Evolutionary conservation across 2,113 vertebrate genomes (phyloP).

Genomic region (Merops nubicus): DNA sequence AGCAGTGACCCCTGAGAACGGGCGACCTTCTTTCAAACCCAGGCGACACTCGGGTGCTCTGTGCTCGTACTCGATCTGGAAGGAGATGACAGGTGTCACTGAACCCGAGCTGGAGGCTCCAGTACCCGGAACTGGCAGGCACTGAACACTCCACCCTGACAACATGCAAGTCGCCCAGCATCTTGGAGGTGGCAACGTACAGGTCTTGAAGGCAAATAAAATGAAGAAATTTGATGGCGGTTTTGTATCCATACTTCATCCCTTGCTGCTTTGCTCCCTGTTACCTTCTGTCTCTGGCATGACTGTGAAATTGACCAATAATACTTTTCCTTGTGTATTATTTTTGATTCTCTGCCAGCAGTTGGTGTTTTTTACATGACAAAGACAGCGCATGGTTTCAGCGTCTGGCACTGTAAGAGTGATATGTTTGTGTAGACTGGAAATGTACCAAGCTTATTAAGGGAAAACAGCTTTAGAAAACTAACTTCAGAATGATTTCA

Average conservation of each 20-base stretch:
- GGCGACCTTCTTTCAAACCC: slow-evolving; percentile 90
- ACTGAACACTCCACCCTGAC: not conserved
- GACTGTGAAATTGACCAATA: not conserved
- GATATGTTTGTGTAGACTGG: not conserved
- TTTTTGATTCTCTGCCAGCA: not conserved
- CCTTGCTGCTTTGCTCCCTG: not conserved
- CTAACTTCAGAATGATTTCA: slow-evolving; percentile 4
- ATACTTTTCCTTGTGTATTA: not conserved
- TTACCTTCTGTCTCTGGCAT: not conserved
- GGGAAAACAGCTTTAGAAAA: slow-evolving; percentile 21
- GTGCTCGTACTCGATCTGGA: slow-evolving; percentile 92
- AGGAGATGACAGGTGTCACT: not conserved
- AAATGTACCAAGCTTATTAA: not conserved
- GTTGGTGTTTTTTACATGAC: not conserved
- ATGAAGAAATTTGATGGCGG: not conserved
- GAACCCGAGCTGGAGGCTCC: not conserved
- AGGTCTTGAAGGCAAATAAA: not conserved
- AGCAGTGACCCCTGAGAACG: slow-evolving; percentile 96
- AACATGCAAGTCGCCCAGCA: not conserved
- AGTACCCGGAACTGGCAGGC: not conserved
- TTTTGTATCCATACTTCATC: not conserved
- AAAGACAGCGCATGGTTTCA: not conserved
- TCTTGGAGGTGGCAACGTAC: not conserved
- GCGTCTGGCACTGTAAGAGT: not conserved
- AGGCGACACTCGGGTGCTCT: slow-evolving; percentile 92